These are phyloP conservation scores for Apocrypta bakeri DNA, from an alignment of 1,140 invertebrate species.

Conservation along the genomic window DNA sequence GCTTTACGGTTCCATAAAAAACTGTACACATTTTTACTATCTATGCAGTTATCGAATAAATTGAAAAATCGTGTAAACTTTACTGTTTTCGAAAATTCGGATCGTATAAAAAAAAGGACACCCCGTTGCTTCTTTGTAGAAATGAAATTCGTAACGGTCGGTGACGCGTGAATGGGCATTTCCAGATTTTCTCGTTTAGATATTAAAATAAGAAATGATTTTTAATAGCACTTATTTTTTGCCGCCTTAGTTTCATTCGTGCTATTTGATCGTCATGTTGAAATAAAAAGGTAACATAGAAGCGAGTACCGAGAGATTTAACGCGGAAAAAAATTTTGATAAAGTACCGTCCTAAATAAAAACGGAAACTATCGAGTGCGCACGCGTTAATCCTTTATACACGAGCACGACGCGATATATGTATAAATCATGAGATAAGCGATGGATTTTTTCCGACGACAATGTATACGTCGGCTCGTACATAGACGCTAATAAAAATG, in stretches of 20 bases:
- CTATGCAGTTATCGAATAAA: neutral
- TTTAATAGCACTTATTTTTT: neutral
- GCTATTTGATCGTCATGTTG: neutral
- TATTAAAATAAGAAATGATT: no score
- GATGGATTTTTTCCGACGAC: conserved; percentile 15
- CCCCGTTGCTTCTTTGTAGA: no score
- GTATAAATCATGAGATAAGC: conserved; percentile 18
- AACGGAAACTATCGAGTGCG: conserved; percentile 6
- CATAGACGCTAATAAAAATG: neutral
- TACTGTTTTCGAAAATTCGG: neutral
- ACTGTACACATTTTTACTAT: neutral
- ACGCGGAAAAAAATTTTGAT: conserved; percentile 8
- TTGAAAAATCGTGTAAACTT: neutral
- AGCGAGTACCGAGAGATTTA: neutral
- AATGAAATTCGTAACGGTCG: no score
- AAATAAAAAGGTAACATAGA: neutral
- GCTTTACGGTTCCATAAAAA: neutral
- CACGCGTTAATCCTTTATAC: conserved; percentile 17
- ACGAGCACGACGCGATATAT: conserved; percentile 1
- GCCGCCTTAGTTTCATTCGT: neutral
- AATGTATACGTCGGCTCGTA: neutral
- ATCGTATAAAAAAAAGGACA: no score
- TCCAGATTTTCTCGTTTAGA: no score
- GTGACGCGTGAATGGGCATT: no score
- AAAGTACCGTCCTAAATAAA: neutral